These are phyloP conservation scores for Nycticorax nycticorax DNA, from an alignment of 2,113 vertebrate genomes.

Conservation along the genomic window DNA sequence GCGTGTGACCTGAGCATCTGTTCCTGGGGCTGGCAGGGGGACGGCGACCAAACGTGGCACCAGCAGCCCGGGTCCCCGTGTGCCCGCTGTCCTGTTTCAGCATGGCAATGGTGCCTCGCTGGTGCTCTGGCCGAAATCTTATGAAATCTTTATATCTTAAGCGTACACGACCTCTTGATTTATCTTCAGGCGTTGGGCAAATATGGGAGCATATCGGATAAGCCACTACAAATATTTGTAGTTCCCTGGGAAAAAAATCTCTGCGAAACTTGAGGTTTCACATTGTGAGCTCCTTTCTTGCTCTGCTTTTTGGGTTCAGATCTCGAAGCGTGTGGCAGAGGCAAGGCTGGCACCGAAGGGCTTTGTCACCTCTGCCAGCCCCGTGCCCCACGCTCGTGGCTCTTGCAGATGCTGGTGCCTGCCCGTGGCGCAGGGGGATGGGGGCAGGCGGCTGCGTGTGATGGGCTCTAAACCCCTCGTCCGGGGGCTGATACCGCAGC, in stretches of 20 bases:
- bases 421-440: fast-evolving
- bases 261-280: neutral
- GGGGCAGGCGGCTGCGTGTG: too few relatives aligned
- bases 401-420: too few relatives aligned
- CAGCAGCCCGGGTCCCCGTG: fast-evolving
- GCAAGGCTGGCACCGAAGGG: neutral
- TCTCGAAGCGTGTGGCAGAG: neutral
- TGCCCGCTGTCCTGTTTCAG: neutral
- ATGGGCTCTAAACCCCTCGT: neutral
- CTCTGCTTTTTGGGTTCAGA: neutral
- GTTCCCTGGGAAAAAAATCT: neutral
- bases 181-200: neutral
- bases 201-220: neutral
- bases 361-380: neutral
- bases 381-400: neutral
- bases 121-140: neutral
- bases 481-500: neutral
- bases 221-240: neutral
- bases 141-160: neutral
- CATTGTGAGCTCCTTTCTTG: neutral
- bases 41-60: neutral
- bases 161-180: neutral
- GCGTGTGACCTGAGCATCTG: neutral
- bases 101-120: neutral
- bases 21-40: neutral